Base-by-base conservation (phyloP, 2,888 invertebrate species). In the Parnassius smintheus region DNA sequence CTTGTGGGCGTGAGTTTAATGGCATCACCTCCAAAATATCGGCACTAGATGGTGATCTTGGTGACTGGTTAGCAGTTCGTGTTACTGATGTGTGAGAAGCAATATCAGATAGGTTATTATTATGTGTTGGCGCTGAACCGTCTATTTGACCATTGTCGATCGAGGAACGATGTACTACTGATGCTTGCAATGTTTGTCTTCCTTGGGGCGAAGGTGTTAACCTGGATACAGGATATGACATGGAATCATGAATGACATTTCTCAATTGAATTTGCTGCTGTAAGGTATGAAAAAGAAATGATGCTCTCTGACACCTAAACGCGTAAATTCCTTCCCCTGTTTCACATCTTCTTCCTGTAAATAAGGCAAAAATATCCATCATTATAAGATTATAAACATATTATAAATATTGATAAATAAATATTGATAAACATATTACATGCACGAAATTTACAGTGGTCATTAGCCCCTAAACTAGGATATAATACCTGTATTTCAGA, bases 241-340 rank as follows among this genome's bases (percentile, higher is more conserved):
- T 77, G 67, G 91, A 72, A 66, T 89, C 88, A 71, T 85, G 82
- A 49, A 84, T 80, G 11, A 83, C 82, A 80, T 93, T 93, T 69
- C 94, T 91, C 56, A 95, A 93, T 82, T 96, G 96, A 72, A 98
- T 96, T 81, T 96, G 95, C 65, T 95, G 95, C 85, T 98, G 98
- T 59, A 99, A 94, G 74, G 96, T 93, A 74, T 96, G 95, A 86
- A 98, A 98, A 52, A 99, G 92, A 66, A 95, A 93, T 75, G 97
- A 96, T 9, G 98, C 98, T 80, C 96, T 94, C 61, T 94, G 93
- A 82, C 98, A 98, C 72, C 95, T 95, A 85, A 99, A 99, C 22
- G 97, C 98, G 88, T 97, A 99, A 73, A 99, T 97, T 9, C 98
- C 98, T 68, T 97, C 95, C 0, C 99, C 99, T 2, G 98, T 98